phyloP scores from a whole-genome alignment of 2,113 vertebrate genomes.

The Gnathonemus longibarbis region DNA sequence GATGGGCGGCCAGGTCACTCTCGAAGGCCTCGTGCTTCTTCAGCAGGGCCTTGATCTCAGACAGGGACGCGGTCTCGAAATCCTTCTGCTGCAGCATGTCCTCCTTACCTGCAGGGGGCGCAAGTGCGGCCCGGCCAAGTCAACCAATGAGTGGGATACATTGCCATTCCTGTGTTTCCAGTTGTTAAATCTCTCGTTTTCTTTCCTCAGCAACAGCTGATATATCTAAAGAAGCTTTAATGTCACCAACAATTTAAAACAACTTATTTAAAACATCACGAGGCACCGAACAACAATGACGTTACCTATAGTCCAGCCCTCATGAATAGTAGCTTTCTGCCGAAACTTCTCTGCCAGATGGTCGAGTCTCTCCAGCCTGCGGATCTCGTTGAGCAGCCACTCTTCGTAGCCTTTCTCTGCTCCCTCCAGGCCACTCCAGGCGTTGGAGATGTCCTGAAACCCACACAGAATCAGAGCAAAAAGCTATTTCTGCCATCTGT shows the following conservation, averaged over 20 bases:
- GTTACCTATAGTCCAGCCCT: constrained; percentile 93
- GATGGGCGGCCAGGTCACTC: constrained; percentile 93
- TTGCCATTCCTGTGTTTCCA: background rate
- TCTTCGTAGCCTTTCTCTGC: constrained; percentile 97
- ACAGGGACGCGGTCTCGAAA: constrained; percentile 89
- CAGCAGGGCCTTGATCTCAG: constrained; percentile 92
- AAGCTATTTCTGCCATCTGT: background rate
- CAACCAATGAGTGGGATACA: background rate
- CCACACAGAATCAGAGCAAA: background rate
- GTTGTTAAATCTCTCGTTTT: background rate
- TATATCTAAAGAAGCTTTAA: background rate
- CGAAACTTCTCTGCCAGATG: constrained; percentile 96
- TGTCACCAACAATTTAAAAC: background rate
- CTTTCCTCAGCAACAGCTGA: background rate
- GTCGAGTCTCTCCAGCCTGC: constrained; percentile 89
- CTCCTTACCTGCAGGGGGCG: constrained; percentile 76
- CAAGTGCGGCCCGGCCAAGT: background rate
- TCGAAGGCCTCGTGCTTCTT: constrained; percentile 98
- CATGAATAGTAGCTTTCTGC: constrained; percentile 94
- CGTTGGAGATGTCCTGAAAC: constrained; percentile 85
- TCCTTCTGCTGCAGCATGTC: constrained; percentile 84
- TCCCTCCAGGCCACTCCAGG: constrained; percentile 87
- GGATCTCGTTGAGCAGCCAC: constrained; percentile 96
- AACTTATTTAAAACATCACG: background rate
- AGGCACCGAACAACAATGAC: background rate